These are phyloP conservation scores for Lordiphosa mommai DNA, from an alignment of 1,140 invertebrate species.

Conservation along the genomic window DNA sequence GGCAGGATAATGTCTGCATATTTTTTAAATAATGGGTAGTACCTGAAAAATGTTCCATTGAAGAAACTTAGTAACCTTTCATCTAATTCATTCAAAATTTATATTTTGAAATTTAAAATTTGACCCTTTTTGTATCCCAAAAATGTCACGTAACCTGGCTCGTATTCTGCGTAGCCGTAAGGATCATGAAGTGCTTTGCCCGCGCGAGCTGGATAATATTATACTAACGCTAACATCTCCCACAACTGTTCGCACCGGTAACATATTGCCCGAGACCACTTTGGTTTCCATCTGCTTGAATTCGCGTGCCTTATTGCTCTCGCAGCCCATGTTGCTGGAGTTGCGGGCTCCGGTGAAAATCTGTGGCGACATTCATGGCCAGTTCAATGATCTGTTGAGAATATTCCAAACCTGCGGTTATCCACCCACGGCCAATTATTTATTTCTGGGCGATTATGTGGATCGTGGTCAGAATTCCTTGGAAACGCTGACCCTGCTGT, in stretches of 20 bases:
- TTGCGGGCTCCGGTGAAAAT: slow-evolving; percentile 30
- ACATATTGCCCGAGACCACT: slow-evolving; percentile 1
- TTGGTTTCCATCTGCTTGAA: not conserved
- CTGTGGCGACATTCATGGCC: slow-evolving; percentile 29
- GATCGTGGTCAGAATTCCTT: slow-evolving; percentile 23
- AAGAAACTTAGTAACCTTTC: too few relatives aligned
- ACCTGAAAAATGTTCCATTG: too few relatives aligned
- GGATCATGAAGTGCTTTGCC: too few relatives aligned
- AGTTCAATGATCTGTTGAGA: slow-evolving; percentile 32
- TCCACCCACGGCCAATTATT: slow-evolving; percentile 18
- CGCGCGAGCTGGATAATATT: slow-evolving; percentile 3
- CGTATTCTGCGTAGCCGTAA: too few relatives aligned
- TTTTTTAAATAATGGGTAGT: too few relatives aligned
- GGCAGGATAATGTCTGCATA: too few relatives aligned
- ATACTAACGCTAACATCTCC: slow-evolving; percentile 7
- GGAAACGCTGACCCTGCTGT: slow-evolving; percentile 21
- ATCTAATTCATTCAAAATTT: too few relatives aligned
- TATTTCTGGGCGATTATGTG: slow-evolving; percentile 37
- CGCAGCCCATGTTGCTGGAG: slow-evolving; percentile 35
- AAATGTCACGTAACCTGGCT: too few relatives aligned
- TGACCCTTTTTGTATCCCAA: too few relatives aligned
- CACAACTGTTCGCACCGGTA: not conserved
- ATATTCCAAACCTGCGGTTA: slow-evolving; percentile 20
- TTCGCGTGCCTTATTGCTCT: slow-evolving; percentile 9
- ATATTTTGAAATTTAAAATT: too few relatives aligned